Conservation (phyloP, 2,113 vertebrate genomes). For the Strix uralensis region DNA sequence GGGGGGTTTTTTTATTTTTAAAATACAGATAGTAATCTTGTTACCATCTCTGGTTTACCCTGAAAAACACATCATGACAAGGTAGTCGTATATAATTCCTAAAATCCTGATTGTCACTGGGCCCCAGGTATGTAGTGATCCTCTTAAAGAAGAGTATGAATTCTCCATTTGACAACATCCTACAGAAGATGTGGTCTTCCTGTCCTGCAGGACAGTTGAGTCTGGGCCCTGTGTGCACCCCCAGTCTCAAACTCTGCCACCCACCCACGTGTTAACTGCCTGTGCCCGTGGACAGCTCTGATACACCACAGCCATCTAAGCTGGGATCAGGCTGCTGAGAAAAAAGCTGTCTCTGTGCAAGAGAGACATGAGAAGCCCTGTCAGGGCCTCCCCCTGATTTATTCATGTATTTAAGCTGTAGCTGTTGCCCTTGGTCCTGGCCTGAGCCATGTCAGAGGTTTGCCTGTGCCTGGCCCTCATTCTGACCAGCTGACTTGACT, state of each 20-base stretch:
- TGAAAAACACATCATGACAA: not conserved
- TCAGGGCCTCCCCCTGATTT: not conserved
- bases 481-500: not conserved
- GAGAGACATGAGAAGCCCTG: not conserved
- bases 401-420: not conserved
- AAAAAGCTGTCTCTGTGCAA: not conserved
- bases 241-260: not conserved
- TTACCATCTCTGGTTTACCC: not conserved
- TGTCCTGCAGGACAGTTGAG: not conserved
- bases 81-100: not conserved
- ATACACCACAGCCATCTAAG: fast-evolving
- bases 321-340: not conserved
- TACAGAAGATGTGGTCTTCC: not conserved
- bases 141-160: not conserved
- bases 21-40: not conserved
- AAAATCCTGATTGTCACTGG: not conserved
- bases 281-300: not conserved
- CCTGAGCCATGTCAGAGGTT: not conserved
- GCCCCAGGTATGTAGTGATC: too few relatives aligned
- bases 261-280: not conserved
- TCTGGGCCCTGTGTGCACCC: fast-evolving
- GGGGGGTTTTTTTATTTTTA: not conserved
- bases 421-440: not conserved
- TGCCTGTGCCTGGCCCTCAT: not conserved
- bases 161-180: not conserved